Evolutionary conservation across 2,888 invertebrate species (phyloP).

Genomic region (Chymomyza procnemis): DNA sequence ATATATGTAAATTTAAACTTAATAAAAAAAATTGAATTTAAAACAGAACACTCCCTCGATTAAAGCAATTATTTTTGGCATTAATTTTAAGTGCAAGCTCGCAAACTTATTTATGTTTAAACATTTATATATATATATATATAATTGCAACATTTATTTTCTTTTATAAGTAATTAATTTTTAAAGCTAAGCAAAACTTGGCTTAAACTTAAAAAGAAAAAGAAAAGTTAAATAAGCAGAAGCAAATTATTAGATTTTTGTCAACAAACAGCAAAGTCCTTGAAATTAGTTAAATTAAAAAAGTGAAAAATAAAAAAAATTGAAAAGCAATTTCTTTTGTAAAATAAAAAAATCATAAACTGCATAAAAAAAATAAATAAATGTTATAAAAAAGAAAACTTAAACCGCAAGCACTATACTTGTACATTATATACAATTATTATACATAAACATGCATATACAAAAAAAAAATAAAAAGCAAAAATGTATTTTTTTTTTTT

Average conservation of each 20-base stretch:
- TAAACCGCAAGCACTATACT: background rate
- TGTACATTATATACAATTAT: background rate
- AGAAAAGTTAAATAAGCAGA: too few species aligned
- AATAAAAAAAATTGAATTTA: slow-evolving; percentile 23
- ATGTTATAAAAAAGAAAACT: background rate
- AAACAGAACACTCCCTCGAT: slow-evolving; percentile 44
- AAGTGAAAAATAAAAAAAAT: background rate
- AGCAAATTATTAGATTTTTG: background rate
- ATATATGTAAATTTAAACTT: background rate
- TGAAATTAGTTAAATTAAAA: background rate
- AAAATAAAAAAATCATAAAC: background rate
- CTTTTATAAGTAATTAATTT: background rate
- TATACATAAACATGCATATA: background rate
- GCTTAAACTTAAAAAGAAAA: background rate
- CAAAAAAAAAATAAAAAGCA: background rate
- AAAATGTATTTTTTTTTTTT: too few species aligned
- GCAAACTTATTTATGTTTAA: background rate
- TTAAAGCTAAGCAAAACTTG: background rate
- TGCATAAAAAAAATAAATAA: background rate
- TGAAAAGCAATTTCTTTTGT: background rate
- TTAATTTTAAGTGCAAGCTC: background rate
- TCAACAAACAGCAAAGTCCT: background rate
- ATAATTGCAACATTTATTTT: background rate
- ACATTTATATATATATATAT: too few species aligned
- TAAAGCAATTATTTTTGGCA: slow-evolving; percentile 54